Conservation (phyloP, 2,888 invertebrate species). For the Endotricha flammealis region DNA sequence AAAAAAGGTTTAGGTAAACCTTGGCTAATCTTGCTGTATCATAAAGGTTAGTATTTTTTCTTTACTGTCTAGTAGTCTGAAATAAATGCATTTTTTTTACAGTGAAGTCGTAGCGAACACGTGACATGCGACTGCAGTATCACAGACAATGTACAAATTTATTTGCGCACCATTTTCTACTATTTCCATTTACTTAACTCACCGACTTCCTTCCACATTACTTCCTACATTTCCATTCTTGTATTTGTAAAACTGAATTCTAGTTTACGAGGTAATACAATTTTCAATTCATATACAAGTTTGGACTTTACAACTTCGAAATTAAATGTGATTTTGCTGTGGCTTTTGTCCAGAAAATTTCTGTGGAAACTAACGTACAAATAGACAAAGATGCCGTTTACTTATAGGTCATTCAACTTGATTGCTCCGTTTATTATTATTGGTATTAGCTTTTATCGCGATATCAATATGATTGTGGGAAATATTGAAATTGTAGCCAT, state of each 20-base stretch:
- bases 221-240: conserved; percentile 1
- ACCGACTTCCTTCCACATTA: not conserved
- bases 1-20: too few species aligned
- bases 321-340: conserved; percentile 1
- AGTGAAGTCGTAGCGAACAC: too few species aligned
- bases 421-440: conserved; percentile 9
- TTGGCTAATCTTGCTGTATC: too few species aligned
- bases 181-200: not conserved
- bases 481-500: too few species aligned
- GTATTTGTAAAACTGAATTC: conserved; percentile 3
- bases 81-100: too few species aligned
- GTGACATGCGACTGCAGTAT: too few species aligned
- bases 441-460: not conserved
- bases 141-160: too few species aligned
- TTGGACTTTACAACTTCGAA: not conserved
- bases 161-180: too few species aligned
- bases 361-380: conserved; percentile 6
- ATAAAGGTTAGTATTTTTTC: too few species aligned
- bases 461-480: too few species aligned
- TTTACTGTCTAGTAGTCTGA: too few species aligned
- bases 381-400: conserved; percentile 9
- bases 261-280: conserved; percentile 3
- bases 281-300: not conserved
- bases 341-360: not conserved
- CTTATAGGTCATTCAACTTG: conserved; percentile 14